Evolutionary conservation across 2,797 vertebrate species (phyloP), one percentile per base, ranked within the genome.

Genomic region (Platyrinchus mystaceus): DNA sequence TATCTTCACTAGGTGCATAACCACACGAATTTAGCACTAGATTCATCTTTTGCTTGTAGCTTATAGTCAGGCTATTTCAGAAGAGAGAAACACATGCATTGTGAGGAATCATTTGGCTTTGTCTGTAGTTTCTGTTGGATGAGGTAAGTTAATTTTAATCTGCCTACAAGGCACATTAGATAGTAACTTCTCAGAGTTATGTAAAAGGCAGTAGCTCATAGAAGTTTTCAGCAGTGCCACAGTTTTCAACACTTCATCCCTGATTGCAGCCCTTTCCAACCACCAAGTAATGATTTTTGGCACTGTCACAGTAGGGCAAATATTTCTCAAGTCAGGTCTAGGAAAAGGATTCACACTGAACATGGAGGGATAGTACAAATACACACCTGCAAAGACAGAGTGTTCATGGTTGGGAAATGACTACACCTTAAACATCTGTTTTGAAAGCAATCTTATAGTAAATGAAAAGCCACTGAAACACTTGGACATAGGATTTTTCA

Each of bases 21-120:
- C 36, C 56, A 84, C 63, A 59, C 92, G 83, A 93, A 95, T 90
- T 93, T 84, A 89, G 71, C 56, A 50, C 30, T n/a, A 62, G 23
- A 73, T 28, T 84, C 0, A 22, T 87, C 77, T 93, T 89, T 84
- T 77, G 43, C 63, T 90, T 87, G 36, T 49, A 55, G 12, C 41
- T 89, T 81, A 62, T 39, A 78, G 76, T 73, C 36, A 63, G 36
- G 11, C 22, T 82, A 49, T 64, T 50, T 34, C 67, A 56, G 30
- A 89, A 80, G 26, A 43, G 56, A 75, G 30, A 87, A 83, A 49
- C 9, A 68, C 44, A 52, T 36, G 53, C 23, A 39, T 30, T 74
- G 30, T 68, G 41, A 39, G 43, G 43, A 71, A 70, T 69, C 5
- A 46, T 83, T 92, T 81, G 58, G 13, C 44, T 91, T 66, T 66